Percentiles rank a stretch among this genome's conserved stretches.
Evolutionary conservation across 2,113 vertebrate genomes (phyloP).

Genomic region (Petaurus breviceps): DNA sequence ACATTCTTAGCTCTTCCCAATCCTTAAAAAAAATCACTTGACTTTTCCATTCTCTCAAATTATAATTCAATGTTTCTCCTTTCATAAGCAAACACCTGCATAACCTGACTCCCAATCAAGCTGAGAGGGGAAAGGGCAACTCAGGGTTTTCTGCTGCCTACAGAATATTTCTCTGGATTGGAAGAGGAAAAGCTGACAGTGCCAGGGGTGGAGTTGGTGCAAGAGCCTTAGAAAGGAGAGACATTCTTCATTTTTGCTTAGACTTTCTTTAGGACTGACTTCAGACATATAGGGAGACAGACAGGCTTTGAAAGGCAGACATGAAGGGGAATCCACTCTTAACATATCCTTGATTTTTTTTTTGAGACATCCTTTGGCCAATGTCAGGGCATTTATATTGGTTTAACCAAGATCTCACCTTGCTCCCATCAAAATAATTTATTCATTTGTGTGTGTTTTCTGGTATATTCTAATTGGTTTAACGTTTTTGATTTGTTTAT

Average conservation of each 20-base stretch:
- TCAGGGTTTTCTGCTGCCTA: not conserved
- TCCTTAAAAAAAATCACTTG: not conserved
- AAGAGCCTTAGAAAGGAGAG: not conserved
- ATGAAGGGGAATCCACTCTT: not conserved
- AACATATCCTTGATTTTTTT: not conserved
- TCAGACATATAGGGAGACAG: not conserved
- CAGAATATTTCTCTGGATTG: not conserved
- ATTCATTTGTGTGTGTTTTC: not conserved
- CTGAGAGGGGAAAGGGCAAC: not conserved
- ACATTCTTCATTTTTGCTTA: not conserved
- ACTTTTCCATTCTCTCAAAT: not conserved
- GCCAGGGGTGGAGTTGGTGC: not conserved
- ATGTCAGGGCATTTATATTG: not conserved
- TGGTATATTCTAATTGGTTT: not conserved
- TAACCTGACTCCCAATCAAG: not conserved
- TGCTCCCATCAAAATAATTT: not conserved
- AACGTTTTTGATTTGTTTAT: not conserved
- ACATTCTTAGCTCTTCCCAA: not conserved
- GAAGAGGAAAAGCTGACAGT: not conserved
- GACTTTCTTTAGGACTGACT: not conserved
- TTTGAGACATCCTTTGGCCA: not conserved
- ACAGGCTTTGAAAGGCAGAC: not conserved
- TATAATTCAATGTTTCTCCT: not conserved
- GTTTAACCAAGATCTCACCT: not conserved
- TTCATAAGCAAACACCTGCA: not conserved